Conservation (phyloP, 2,797 vertebrate genomes). For the Phataginus tetradactyla region DNA sequence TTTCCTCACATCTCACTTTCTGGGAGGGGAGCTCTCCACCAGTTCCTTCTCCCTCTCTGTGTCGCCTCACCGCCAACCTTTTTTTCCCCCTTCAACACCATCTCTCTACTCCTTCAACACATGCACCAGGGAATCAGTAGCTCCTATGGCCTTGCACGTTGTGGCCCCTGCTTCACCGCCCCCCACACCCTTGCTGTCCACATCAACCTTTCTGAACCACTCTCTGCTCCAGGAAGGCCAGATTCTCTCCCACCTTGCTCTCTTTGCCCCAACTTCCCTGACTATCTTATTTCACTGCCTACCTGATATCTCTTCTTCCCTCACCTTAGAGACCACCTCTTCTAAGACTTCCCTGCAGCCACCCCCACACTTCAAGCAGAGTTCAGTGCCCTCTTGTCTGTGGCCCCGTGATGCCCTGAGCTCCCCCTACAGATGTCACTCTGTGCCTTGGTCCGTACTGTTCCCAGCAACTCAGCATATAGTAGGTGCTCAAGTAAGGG, state of each 20-base stretch:
- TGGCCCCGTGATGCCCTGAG: background rate
- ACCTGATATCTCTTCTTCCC: background rate
- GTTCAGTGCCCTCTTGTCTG: background rate
- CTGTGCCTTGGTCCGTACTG: background rate
- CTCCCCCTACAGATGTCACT: background rate
- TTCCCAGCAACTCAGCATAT: background rate
- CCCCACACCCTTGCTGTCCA: fast-evolving
- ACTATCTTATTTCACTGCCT: background rate
- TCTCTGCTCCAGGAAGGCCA: background rate
- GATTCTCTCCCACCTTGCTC: background rate
- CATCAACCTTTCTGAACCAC: background rate
- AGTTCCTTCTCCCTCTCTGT: background rate
- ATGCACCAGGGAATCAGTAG: background rate
- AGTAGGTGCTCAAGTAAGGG: background rate
- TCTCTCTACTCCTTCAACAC: background rate
- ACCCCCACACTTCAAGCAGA: background rate
- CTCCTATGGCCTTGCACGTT: background rate
- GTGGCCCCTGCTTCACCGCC: background rate
- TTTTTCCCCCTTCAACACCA: background rate
- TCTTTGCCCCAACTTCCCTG: background rate
- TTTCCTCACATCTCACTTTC: background rate
- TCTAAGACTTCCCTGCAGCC: background rate
- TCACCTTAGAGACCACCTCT: background rate
- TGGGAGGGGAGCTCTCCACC: too few relatives aligned
- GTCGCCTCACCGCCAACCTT: background rate